Percentiles rank a stretch among this genome's conserved stretches.
These are phyloP conservation scores for Anabas testudineus DNA, from an alignment of 2,797 vertebrate genomes.

Conservation along the genomic window DNA sequence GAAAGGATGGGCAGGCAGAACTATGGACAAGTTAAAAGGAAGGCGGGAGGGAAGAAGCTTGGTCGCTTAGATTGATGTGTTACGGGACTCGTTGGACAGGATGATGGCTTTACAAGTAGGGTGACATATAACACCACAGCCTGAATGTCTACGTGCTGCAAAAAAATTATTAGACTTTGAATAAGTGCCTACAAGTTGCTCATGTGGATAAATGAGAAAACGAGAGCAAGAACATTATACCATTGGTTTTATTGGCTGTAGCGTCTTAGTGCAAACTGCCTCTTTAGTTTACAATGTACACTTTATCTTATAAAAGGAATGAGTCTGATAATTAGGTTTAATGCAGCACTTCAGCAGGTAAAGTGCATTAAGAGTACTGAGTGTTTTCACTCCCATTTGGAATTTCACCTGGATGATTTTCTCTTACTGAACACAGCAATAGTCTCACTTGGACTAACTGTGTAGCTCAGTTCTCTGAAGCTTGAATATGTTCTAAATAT, in stretches of 20 bases:
- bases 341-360: conserved; percentile 11
- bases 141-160: background rate
- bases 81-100: background rate
- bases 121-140: background rate
- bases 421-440: conserved; percentile 37
- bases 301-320: conserved; percentile 11
- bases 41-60: conserved; percentile 5
- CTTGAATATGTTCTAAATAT: background rate
- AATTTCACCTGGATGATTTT: conserved; percentile 27
- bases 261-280: background rate
- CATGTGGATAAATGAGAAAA: conserved; percentile 9
- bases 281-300: conserved; percentile 18
- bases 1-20: conserved; percentile 15
- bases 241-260: background rate
- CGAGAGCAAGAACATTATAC: background rate
- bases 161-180: background rate
- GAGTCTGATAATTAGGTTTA: conserved; percentile 12
- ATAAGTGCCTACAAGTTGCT: background rate
- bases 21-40: conserved; percentile 21
- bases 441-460: conserved; percentile 8
- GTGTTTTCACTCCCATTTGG: background rate
- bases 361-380: conserved; percentile 3
- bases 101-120: conserved; percentile 22
- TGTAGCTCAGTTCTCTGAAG: background rate
- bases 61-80: conserved; percentile 31